Conservation (phyloP, 2,113 vertebrate species). For the Laterallus jamaicensis region DNA sequence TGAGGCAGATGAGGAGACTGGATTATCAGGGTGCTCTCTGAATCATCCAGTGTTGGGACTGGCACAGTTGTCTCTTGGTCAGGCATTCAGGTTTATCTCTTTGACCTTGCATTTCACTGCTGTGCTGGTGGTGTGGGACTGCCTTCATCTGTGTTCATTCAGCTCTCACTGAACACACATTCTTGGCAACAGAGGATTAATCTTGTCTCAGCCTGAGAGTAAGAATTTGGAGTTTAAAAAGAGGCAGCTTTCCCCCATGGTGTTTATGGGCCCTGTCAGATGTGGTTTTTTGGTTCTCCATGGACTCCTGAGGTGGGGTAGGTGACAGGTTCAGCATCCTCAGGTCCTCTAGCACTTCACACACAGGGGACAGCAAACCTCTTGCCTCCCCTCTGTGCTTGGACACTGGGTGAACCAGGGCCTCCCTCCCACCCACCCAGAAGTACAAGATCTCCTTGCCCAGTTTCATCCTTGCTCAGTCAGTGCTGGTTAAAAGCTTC, state of each 20-base stretch:
- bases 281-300: neutral
- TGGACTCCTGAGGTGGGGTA: neutral
- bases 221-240: neutral
- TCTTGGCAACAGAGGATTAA: neutral
- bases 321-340: neutral
- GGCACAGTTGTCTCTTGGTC: neutral
- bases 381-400: neutral
- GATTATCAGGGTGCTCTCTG: neutral
- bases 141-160: neutral
- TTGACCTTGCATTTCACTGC: neutral
- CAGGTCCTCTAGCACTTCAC: neutral
- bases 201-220: neutral
- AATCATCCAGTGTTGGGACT: rapidly evolving
- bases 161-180: neutral
- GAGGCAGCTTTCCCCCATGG: neutral
- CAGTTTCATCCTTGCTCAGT: neutral
- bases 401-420: neutral
- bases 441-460: neutral
- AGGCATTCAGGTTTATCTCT: neutral
- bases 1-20: neutral
- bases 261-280: neutral
- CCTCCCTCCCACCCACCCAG: neutral
- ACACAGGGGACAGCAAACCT: neutral
- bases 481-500: neutral
- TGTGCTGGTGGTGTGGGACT: neutral